Evolutionary conservation across 2,888 invertebrate genomes (phyloP), one percentile per base, ranked within the genome.

Genomic region (Rhaphigaster nebulosa): DNA sequence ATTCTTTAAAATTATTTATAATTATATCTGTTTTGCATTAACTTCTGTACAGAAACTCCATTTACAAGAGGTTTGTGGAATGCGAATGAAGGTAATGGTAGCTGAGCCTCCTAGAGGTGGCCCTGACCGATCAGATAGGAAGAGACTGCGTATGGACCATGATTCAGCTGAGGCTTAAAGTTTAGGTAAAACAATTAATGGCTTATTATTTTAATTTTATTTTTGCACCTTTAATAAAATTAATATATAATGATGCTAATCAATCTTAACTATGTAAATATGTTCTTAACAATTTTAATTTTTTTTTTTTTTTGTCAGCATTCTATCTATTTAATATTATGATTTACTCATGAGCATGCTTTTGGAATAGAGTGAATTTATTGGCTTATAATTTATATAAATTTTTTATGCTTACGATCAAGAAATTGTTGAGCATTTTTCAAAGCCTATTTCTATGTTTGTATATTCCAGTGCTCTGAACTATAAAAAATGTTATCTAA

Each of bases 61-160:
- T 93, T 98, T 98, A 20, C 97, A 98, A 91, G 98, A 98, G 93
- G 95, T 98, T 91, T 97, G 97, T 93, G 98, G 98, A 45, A 96
- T 97, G 45, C 95, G 97, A 92, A 95, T 98, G 90, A 97, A 98
- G 94, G 98, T 98, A 12, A 94, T 98, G 94, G 96, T 97, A 93
- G 98, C 98, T 0, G 98, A 98, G 93, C 93, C 93, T n/a, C 92
- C 92, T 23, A 91, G 91, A 45, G 92, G 92, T 15, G 92, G 92
- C 54, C 91, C 92, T 54, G 90, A 90, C 41, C 26, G 90, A 52
- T 90, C 90, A 15, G 91, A 91, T 65, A 76, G 91, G 87, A 91
- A 91, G 84, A 70, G 91, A 56, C 90, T 91, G 65, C 50, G 91
- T 3, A 89, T 91, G 45, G 91, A 91, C 88, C 90, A 90, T 29